These are phyloP conservation scores for Drosophila repleta DNA, from an alignment of 1,140 invertebrate genomes.

Conservation along the genomic window DNA sequence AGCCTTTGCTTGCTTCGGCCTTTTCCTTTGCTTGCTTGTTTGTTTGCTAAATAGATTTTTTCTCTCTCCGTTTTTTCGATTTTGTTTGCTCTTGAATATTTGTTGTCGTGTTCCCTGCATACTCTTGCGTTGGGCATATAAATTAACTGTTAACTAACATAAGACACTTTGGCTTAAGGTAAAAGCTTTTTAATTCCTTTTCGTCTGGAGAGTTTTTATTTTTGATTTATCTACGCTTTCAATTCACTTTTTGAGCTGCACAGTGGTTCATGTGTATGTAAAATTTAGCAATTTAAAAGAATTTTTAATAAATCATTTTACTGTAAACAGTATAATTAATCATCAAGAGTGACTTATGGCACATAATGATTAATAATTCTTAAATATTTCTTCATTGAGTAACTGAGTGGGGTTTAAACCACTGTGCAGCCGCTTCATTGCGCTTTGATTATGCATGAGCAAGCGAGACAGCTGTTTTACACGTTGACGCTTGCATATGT, in stretches of 20 bases:
- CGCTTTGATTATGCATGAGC: slow-evolving; percentile 53
- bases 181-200: not conserved
- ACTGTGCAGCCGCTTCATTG: slow-evolving; percentile 55
- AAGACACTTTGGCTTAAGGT: not conserved
- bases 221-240: slow-evolving; percentile 2
- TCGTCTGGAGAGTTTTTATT: not conserved
- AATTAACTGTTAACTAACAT: not conserved
- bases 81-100: slow-evolving; percentile 49
- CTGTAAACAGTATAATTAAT: too few species aligned
- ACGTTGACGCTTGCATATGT: slow-evolving; percentile 49
- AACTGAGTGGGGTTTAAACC: slow-evolving; percentile 10
- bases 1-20: slow-evolving; percentile 32
- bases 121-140: slow-evolving; percentile 8
- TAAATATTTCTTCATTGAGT: not conserved
- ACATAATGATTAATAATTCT: too few species aligned
- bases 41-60: slow-evolving; percentile 68
- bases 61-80: slow-evolving; percentile 31
- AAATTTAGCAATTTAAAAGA: too few species aligned
- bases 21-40: slow-evolving; percentile 41
- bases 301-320: too few species aligned
- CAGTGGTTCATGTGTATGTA: not conserved
- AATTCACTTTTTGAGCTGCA: not conserved
- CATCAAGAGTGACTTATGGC: too few species aligned
- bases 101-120: slow-evolving; percentile 26
- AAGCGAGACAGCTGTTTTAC: slow-evolving; percentile 70